A percentile compares a stretch with the other conserved stretches of the same genome.
Evolutionary conservation across 2,888 invertebrate species (phyloP).

Genomic region (Meteorus colon): DNA sequence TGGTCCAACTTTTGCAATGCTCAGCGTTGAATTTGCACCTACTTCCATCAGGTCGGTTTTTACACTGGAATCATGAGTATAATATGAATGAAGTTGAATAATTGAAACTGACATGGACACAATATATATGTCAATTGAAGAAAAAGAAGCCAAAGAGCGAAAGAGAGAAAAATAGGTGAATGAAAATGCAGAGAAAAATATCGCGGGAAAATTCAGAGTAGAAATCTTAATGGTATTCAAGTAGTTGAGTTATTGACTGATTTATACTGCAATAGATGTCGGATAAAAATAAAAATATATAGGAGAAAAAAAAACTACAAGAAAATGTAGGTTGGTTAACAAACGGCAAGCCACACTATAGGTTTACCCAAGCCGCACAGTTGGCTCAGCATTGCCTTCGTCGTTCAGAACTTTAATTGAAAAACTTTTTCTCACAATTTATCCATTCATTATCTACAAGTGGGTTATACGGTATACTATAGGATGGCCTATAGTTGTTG

Average conservation of each 20-base stretch:
- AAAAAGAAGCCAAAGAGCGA: background rate
- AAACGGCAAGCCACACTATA: slow-evolving; percentile 15
- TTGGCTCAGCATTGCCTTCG: slow-evolving; percentile 14
- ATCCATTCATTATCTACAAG: slow-evolving; percentile 62
- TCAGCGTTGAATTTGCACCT: slow-evolving; percentile 75
- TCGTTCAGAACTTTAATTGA: slow-evolving; percentile 64
- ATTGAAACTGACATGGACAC: no score
- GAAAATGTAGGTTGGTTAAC: slow-evolving; percentile 21
- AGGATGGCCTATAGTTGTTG: slow-evolving; percentile 45
- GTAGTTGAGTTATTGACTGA: slow-evolving; percentile 44
- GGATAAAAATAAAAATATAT: background rate
- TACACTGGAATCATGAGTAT: slow-evolving; percentile 66
- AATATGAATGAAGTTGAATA: slow-evolving; percentile 38
- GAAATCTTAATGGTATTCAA: slow-evolving; percentile 37
- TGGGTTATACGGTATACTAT: slow-evolving; percentile 42
- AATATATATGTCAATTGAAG: background rate
- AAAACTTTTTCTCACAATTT: slow-evolving; percentile 67
- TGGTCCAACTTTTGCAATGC: slow-evolving; percentile 73
- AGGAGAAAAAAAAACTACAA: background rate
- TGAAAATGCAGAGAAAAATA: background rate
- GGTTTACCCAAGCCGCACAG: background rate
- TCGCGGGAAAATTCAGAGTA: slow-evolving; percentile 9
- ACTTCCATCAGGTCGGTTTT: slow-evolving; percentile 75
- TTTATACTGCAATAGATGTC: slow-evolving; percentile 45
- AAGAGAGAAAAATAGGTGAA: background rate